Evolutionary conservation across 2,113 vertebrate species (phyloP).

Genomic region (Butorides virescens): DNA sequence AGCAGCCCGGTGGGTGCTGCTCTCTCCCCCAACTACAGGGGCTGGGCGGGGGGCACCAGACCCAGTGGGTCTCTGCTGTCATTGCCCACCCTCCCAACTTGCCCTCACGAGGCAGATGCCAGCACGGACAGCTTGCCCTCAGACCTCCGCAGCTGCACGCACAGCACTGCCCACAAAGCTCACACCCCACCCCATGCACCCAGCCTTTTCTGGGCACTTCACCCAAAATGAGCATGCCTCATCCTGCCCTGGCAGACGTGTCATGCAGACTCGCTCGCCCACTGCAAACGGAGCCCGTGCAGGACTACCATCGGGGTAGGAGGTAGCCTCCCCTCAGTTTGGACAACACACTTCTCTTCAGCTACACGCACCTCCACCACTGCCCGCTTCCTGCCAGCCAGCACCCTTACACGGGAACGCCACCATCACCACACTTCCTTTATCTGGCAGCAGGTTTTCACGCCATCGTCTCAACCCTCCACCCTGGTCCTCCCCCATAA

Average conservation of each 20-base stretch:
- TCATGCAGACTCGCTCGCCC: not conserved
- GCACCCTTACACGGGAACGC: not conserved
- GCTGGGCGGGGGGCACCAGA: not conserved
- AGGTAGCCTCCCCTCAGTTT: not conserved
- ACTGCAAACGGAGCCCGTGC: not conserved
- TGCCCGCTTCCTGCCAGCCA: not conserved
- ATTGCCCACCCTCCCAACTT: not conserved
- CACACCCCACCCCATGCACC: fast-evolving
- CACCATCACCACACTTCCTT: not conserved
- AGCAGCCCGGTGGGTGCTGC: not conserved
- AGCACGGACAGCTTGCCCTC: not conserved
- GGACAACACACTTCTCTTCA: not conserved
- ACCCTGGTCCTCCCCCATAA: not conserved
- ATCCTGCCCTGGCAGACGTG: fast-evolving
- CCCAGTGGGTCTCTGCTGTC: not conserved
- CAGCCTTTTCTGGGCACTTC: not conserved
- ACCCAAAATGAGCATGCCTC: not conserved
- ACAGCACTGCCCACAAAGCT: not conserved
- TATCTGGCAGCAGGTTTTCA: not conserved
- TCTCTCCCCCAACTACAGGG: not conserved
- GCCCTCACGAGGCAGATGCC: not conserved
- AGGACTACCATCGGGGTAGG: not conserved
- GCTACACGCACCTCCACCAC: not conserved
- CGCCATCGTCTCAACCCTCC: not conserved
- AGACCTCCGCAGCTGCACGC: not conserved